Conservation (phyloP, 2,888 invertebrate species). For the Cephalotes varians region DNA sequence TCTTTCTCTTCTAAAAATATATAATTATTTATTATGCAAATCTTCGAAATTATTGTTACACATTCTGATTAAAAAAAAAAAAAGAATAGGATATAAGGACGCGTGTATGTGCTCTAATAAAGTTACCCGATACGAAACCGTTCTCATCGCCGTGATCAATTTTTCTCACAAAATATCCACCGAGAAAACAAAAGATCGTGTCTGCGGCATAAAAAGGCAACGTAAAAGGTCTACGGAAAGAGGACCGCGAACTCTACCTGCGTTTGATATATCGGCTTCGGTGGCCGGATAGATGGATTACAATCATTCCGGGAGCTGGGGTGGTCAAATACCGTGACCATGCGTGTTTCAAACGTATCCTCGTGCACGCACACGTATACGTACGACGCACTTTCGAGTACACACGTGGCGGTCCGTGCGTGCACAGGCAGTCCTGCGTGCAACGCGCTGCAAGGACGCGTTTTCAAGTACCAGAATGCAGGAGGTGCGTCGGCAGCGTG, state of each 20-base stretch:
- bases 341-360: slow-evolving; percentile 77
- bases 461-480: slow-evolving; percentile 46
- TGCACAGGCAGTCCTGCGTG: slow-evolving; percentile 56
- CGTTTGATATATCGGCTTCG: slow-evolving; percentile 82
- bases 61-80: background rate
- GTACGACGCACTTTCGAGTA: slow-evolving; percentile 71
- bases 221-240: slow-evolving; percentile 25
- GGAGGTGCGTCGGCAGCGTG: slow-evolving; percentile 22
- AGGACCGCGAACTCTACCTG: slow-evolving; percentile 65
- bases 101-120: background rate
- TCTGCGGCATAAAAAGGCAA: slow-evolving; percentile 40
- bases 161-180: slow-evolving; percentile 27
- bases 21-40: background rate
- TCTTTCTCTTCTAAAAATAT: background rate
- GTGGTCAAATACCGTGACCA: slow-evolving; percentile 86
- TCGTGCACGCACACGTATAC: slow-evolving; percentile 62
- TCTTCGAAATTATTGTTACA: background rate
- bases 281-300: slow-evolving; percentile 85
- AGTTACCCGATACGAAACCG: background rate
- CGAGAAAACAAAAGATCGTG: slow-evolving; percentile 32
- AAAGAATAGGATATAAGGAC: background rate
- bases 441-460: slow-evolving; percentile 65
- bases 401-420: slow-evolving; percentile 70
- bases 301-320: slow-evolving; percentile 84
- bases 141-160: slow-evolving; percentile 5